Base-by-base conservation (phyloP, 2,113 vertebrate species). In the Choloepus hoffmanni region DNA sequence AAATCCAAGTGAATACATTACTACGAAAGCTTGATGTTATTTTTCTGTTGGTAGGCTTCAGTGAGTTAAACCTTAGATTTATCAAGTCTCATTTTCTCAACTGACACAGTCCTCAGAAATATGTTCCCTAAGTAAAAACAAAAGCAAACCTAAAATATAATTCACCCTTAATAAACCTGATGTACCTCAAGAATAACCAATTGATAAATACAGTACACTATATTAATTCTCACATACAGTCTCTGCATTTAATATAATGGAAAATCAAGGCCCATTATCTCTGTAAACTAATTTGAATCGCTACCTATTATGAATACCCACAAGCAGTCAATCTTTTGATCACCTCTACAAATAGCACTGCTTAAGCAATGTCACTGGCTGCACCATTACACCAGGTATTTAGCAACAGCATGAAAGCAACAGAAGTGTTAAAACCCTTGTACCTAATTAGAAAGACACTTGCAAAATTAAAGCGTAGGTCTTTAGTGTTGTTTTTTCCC, bases 201-300 rank as follows among this genome's bases (percentile, higher is more conserved):
- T 74, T 92, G 28, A 79, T 79, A 92, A 96, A 77, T 55, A 73
- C 5, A 70, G 79, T 50, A 92, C 14, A 79, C 21, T n/a, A 89
- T 86, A 43, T 48, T 85, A 85, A 92, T 91, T 85, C 70, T 91
- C 72, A 90, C 60, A 58, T 55, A 82, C 85, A 97, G 89, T 10
- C 26, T 7, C 60, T 60, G 14, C 16, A 58, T 40, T 85, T 72
- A 62, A 85, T 55, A 62, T 92, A 93, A 95, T 77, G 85, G 45
- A 89, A 85, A 94, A 92, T 87, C 81, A 81, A 95, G 73, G 53
- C 24, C 58, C 48, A 36, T 90, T 81, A 90, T 89, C 40, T 83
- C 43, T 74, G 26, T 28, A 93, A 6, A 50, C 53, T 95, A 87
- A 84, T 74, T 95, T 85, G 60, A 70, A 89, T 89, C 82, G 65